Conservation (phyloP, 2,888 invertebrate species). For the Tetragonisca angustula region DNA sequence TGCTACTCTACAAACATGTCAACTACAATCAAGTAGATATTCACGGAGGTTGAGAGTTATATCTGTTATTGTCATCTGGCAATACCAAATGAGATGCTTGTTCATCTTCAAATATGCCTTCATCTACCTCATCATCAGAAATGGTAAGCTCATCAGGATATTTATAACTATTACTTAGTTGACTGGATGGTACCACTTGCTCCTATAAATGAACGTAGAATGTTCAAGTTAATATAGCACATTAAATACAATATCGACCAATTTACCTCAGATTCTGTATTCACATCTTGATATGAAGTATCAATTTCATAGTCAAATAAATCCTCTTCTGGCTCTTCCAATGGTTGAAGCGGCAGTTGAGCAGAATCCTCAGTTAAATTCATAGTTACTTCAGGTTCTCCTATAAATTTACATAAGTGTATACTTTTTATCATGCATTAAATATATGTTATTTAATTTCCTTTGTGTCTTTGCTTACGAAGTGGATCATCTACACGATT, state of each 20-base stretch:
- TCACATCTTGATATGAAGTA: conserved; percentile 41
- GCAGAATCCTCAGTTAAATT: conserved; percentile 53
- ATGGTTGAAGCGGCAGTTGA: conserved; percentile 31
- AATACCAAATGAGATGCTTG: conserved; percentile 30
- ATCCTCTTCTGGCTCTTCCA: conserved; percentile 62
- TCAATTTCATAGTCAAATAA: conserved; percentile 61
- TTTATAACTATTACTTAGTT: conserved; percentile 60
- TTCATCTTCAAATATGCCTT: conserved; percentile 67
- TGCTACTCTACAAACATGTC: conserved; percentile 40
- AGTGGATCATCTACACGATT: conserved; percentile 52
- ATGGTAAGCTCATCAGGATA: conserved; percentile 59
- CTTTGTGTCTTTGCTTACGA: conserved; percentile 41
- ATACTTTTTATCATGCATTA: background rate
- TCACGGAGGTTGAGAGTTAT: conserved; percentile 66
- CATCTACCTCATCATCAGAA: conserved; percentile 62
- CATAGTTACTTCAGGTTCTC: conserved; percentile 60
- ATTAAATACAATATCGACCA: background rate
- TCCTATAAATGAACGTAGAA: conserved; percentile 56
- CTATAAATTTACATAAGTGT: conserved; percentile 38
- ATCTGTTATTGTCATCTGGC: conserved; percentile 42
- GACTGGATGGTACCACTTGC: conserved; percentile 68
- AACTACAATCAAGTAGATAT: conserved; percentile 35
- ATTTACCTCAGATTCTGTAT: conserved; percentile 59
- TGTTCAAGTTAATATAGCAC: background rate
- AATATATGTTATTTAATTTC: background rate